These are phyloP conservation scores for Melitaea cinxia DNA, from an alignment of 1,140 invertebrate genomes.

Conservation along the genomic window DNA sequence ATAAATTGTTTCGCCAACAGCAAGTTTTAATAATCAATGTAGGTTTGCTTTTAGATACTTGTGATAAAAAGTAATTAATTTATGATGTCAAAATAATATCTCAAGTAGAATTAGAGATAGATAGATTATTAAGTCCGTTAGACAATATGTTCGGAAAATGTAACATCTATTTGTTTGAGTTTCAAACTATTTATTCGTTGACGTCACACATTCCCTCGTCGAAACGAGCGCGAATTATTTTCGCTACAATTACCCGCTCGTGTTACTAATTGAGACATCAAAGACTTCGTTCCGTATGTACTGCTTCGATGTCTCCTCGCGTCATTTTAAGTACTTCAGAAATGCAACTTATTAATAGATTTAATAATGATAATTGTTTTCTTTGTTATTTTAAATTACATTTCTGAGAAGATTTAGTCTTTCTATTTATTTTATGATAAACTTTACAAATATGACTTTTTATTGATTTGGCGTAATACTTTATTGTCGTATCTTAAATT, in stretches of 20 bases:
- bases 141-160: too few species aligned
- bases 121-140: too few species aligned
- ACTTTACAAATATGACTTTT: background rate
- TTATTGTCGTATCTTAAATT: background rate
- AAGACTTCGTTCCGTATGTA: slow-evolving; percentile 53
- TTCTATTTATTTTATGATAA: too few species aligned
- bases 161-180: background rate
- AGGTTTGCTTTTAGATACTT: too few species aligned
- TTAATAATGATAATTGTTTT: slow-evolving; percentile 19
- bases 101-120: too few species aligned
- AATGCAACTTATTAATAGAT: slow-evolving; percentile 24
- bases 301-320: slow-evolving; percentile 36
- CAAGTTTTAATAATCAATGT: too few species aligned
- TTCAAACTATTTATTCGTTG: slow-evolving; percentile 20
- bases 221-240: slow-evolving; percentile 63
- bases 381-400: background rate
- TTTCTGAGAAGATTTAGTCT: too few species aligned
- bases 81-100: too few species aligned
- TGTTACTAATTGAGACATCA: slow-evolving; percentile 78
- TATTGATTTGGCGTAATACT: background rate
- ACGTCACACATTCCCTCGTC: slow-evolving; percentile 37
- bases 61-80: too few species aligned
- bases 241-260: slow-evolving; percentile 75
- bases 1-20: too few species aligned
- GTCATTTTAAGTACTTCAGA: slow-evolving; percentile 47